A percentile compares a stretch with the other conserved stretches of the same genome.
phyloP scores from a whole-genome alignment of 2,113 vertebrate genomes.

The Pontoporia blainvillei region DNA sequence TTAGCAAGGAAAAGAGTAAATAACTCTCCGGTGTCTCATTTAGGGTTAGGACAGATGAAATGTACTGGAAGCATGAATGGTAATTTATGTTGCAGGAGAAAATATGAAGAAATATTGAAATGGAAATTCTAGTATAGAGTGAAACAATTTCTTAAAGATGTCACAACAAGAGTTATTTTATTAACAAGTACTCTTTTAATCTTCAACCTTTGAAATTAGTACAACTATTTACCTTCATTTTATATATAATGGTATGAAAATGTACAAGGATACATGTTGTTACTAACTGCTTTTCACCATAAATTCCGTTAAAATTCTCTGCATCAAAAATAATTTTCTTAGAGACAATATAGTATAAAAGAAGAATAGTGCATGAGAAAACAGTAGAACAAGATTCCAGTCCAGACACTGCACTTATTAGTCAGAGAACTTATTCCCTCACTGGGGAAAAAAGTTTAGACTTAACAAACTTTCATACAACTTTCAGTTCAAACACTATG shows the following conservation, averaged over 20 bases:
- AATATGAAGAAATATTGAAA: neutral
- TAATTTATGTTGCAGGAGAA: neutral
- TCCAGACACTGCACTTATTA: neutral
- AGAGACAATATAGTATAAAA: neutral
- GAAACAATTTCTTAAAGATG: neutral
- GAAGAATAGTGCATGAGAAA: neutral
- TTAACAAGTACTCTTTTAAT: neutral
- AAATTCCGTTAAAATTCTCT: neutral
- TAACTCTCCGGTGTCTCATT: neutral
- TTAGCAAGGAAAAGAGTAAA: neutral
- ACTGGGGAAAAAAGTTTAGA: neutral
- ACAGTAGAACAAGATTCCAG: neutral
- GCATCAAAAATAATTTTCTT: neutral
- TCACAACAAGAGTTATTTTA: neutral
- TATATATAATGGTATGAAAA: neutral
- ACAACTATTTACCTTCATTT: neutral
- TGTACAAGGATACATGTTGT: neutral
- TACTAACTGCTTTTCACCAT: neutral
- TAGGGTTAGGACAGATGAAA: neutral
- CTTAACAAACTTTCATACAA: neutral
- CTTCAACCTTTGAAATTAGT: neutral
- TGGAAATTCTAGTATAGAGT: neutral
- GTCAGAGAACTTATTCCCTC: neutral
- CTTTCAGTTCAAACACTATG: neutral
- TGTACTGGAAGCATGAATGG: neutral